phyloP scores from a whole-genome alignment of 2,797 vertebrate species.

The Chaetophractus vellerosus region DNA sequence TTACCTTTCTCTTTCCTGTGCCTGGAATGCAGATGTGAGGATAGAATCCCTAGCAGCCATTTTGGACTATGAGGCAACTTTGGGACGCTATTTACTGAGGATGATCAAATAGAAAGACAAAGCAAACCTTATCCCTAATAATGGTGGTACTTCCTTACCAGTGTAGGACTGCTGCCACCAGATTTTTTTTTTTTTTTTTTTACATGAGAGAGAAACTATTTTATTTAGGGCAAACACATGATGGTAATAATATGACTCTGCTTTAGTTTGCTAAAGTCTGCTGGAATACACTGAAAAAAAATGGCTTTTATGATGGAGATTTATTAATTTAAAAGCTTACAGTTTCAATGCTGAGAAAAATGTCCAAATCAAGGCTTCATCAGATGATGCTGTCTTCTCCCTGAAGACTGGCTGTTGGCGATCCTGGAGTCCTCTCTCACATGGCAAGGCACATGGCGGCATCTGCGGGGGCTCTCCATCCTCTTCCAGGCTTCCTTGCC shows the following conservation, averaged over 20 bases:
- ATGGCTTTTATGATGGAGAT: too few species aligned
- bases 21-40: not conserved
- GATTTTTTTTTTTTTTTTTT: not conserved
- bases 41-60: not conserved
- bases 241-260: not conserved
- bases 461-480: too few species aligned
- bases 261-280: too few species aligned
- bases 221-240: not conserved
- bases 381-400: too few species aligned
- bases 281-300: too few species aligned
- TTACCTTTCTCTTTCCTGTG: not conserved
- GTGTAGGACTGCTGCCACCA: not conserved
- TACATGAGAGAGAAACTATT: not conserved
- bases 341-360: too few species aligned
- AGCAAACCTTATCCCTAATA: not conserved
- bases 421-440: too few species aligned
- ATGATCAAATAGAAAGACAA: not conserved
- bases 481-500: too few species aligned
- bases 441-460: too few species aligned
- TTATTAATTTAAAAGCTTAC: too few species aligned
- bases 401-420: too few species aligned
- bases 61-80: not conserved
- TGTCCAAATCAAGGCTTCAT: too few species aligned
- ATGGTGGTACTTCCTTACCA: not conserved
- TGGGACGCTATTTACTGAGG: not conserved